These are phyloP conservation scores for Pelochelys cantorii DNA, from an alignment of 2,797 vertebrate species.

Conservation along the genomic window DNA sequence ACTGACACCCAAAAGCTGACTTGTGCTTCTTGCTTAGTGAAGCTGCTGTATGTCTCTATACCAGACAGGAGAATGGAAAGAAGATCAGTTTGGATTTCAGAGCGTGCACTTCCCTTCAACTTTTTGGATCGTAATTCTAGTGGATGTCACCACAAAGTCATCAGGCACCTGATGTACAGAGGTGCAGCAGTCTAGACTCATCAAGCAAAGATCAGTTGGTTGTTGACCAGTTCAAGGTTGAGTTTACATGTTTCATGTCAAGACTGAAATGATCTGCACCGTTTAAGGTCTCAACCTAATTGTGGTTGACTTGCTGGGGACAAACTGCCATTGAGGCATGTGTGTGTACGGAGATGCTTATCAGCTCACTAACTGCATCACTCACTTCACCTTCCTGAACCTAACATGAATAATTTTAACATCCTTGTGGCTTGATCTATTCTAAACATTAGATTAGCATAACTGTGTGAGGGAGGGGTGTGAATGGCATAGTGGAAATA, in stretches of 20 bases:
- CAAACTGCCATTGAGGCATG: neutral
- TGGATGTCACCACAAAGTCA: fast-evolving
- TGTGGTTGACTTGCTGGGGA: neutral
- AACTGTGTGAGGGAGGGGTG: too few relatives aligned
- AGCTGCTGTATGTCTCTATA: neutral
- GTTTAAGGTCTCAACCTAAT: neutral
- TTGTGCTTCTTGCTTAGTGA: neutral
- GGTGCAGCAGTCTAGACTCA: neutral
- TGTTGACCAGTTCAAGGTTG: neutral
- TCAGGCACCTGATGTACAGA: neutral
- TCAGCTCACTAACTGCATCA: slow-evolving; percentile 3
- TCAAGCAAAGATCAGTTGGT: neutral
- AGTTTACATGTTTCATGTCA: neutral
- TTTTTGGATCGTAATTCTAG: neutral
- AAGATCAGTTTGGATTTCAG: neutral
- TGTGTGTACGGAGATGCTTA: neutral
- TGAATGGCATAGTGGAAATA: neutral
- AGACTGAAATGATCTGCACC: neutral
- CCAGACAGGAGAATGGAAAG: neutral
- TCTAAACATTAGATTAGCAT: neutral
- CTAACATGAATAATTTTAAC: neutral
- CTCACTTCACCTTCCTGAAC: neutral
- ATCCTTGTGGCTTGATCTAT: neutral
- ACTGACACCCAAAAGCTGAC: neutral
- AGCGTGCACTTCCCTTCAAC: neutral